These are phyloP conservation scores for Aproaerema taeniolella DNA, from an alignment of 2,888 invertebrate species.

Conservation along the genomic window DNA sequence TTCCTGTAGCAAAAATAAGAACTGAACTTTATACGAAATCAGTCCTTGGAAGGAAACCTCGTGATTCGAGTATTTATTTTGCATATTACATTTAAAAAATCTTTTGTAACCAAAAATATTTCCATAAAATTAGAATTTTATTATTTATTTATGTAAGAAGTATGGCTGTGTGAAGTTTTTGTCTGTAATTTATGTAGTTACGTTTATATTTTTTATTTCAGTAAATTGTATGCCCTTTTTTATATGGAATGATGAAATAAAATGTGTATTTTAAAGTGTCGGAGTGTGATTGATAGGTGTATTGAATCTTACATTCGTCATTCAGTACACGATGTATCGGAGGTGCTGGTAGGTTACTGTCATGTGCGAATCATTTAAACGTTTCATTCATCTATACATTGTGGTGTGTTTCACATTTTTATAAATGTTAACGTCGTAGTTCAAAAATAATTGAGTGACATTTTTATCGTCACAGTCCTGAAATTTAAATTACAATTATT, in stretches of 20 bases:
- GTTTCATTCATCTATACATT: constrained; percentile 20
- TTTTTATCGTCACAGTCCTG: too few species aligned
- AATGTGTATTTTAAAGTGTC: constrained; percentile 9
- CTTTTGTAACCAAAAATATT: constrained; percentile 62
- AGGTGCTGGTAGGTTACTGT: constrained; percentile 56
- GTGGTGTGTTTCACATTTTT: constrained; percentile 25
- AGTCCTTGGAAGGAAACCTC: constrained; percentile 34
- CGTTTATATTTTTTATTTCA: constrained; percentile 41
- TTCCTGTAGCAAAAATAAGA: constrained; percentile 40
- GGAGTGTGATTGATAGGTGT: too few species aligned
- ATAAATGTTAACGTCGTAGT: constrained; percentile 32
- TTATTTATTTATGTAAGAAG: constrained; percentile 67
- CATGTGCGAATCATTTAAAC: constrained; percentile 22
- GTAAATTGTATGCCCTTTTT: constrained; percentile 25
- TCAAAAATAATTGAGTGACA: too few species aligned
- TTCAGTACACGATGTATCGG: constrained; percentile 37
- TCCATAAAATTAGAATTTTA: constrained; percentile 51
- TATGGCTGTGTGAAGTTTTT: constrained; percentile 72
- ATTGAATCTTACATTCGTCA: too few species aligned
- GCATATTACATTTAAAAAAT: constrained; percentile 41
- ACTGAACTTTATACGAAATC: constrained; percentile 24
- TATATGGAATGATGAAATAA: constrained; percentile 10
- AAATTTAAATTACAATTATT: too few species aligned
- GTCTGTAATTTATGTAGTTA: constrained; percentile 58
- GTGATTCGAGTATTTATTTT: constrained; percentile 49